phyloP scores from a whole-genome alignment of 1,140 invertebrate species.

The Akabosia matsudoensis region DNA sequence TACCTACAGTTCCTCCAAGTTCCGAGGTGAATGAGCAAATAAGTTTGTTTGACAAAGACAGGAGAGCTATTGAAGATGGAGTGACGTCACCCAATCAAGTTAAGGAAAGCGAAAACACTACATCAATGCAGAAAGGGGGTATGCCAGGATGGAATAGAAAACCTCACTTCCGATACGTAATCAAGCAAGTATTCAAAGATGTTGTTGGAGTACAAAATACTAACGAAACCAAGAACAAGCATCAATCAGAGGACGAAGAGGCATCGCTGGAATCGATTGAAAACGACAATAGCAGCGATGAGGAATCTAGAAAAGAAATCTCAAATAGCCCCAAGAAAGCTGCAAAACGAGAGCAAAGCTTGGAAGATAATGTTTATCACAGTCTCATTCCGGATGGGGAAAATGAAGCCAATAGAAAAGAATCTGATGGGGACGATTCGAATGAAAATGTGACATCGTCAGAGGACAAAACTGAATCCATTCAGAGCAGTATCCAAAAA shows the following conservation, averaged over 20 bases:
- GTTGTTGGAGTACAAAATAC: not conserved
- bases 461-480: too few species aligned
- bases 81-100: not conserved
- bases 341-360: not conserved
- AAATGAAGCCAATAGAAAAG: not conserved
- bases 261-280: not conserved
- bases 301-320: too few species aligned
- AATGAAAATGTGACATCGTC: too few species aligned
- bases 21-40: not conserved
- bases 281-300: not conserved
- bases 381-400: too few species aligned
- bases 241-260: not conserved
- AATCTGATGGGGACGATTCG: too few species aligned
- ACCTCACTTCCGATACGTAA: not conserved
- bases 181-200: slow-evolving; percentile 3
- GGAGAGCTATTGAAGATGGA: not conserved
- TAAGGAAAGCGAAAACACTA: not conserved
- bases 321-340: not conserved
- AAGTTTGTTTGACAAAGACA: not conserved
- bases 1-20: not conserved
- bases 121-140: not conserved
- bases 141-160: not conserved
- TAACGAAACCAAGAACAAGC: not conserved
- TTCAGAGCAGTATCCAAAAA: too few species aligned
- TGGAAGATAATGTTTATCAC: slow-evolving; percentile 10